Evolutionary conservation across 1,140 invertebrate species (phyloP), one percentile per base, ranked within the genome.

Genomic region (Heliconius nattereri): DNA sequence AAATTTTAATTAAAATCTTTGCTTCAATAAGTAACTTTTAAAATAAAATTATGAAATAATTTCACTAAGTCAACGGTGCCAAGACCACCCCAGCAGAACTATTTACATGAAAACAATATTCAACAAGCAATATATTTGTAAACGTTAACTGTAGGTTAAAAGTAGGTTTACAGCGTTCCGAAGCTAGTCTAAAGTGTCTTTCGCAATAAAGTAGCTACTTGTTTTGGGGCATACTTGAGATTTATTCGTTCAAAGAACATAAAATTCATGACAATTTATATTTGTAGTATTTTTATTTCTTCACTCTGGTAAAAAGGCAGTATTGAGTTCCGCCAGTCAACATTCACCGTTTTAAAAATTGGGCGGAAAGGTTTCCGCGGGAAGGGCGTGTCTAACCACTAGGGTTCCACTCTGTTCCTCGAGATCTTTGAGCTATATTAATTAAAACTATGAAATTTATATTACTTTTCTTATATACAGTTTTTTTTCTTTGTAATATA

Each of bases 21-120:
- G 7, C n/a, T 23, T 23, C n/a, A 57, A 57, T 57, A n/a, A 57
- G 20, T 57, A 23, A 57, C 54, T 11, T 23, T 9, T 8, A 57
- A 54, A 23, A 23, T n/a, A 57, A 57, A 57, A 11, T 57, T 57
- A 57, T 57, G n/a, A 23, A 57, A 57, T 23, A 57, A 8, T 57
- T 57, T 57, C 23, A 57, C n/a, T 35, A n/a, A 74, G 6, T 13
- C 73, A 32, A 74, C 45, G 32, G 73, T 74, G 73, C 40, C 37
- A 29, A 75, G 72, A 73, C 60, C 78, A 73, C 74, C 66, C 35
- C 54, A 76, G 54, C n/a, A 57, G n/a, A 66, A 57, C 75, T n/a
- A 80, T 80, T 80, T 80, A 80, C 78, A 75, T 74, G 75, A 82
- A 79, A 82, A 82, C 76, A 76, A 76, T 79, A 74, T 77, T 82